A percentile compares a stretch with the other conserved stretches of the same genome.
Evolutionary conservation across 2,888 invertebrate species (phyloP).

Genomic region (Hyalella azteca): DNA sequence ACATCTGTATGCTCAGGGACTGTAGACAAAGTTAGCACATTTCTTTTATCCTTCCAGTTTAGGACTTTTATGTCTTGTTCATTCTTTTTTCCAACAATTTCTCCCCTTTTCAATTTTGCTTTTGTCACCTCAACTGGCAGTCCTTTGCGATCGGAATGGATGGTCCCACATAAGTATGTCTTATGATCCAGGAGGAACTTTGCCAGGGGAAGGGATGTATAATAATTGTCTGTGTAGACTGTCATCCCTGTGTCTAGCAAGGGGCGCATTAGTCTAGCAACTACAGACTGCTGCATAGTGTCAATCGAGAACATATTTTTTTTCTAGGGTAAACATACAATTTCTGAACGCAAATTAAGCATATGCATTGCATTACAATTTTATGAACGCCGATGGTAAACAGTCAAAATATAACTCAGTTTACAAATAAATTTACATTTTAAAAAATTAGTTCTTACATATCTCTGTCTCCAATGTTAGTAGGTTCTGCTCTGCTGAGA

Average conservation of each 20-base stretch:
- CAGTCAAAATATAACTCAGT: too few species aligned
- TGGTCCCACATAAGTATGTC: slow-evolving; percentile 44
- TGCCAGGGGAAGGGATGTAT: slow-evolving; percentile 23
- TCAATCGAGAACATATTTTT: too few species aligned
- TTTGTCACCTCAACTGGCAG: slow-evolving; percentile 23
- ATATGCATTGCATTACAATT: too few species aligned
- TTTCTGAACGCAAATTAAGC: too few species aligned
- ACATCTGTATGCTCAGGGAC: slow-evolving; percentile 39
- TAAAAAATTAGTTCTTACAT: too few species aligned
- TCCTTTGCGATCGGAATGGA: slow-evolving; percentile 3
- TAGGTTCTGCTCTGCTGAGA: too few species aligned
- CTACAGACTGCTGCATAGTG: too few species aligned
- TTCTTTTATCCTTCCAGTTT: slow-evolving; percentile 42
- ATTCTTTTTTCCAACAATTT: slow-evolving; percentile 28
- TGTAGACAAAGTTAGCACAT: slow-evolving; percentile 40
- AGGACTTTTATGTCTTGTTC: slow-evolving; percentile 28
- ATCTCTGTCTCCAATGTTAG: too few species aligned
- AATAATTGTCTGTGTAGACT: slow-evolving; percentile 32
- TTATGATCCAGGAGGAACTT: slow-evolving; percentile 29
- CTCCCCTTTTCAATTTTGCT: slow-evolving; percentile 28
- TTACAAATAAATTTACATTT: too few species aligned
- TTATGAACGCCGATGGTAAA: too few species aligned
- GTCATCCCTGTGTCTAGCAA: slow-evolving; percentile 30
- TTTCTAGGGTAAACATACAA: too few species aligned
- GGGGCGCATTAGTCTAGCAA: not conserved